Percentiles rank a stretch among this genome's conserved stretches.
Conservation (phyloP, 2,797 vertebrate species). For the Amazona finschi region DNA sequence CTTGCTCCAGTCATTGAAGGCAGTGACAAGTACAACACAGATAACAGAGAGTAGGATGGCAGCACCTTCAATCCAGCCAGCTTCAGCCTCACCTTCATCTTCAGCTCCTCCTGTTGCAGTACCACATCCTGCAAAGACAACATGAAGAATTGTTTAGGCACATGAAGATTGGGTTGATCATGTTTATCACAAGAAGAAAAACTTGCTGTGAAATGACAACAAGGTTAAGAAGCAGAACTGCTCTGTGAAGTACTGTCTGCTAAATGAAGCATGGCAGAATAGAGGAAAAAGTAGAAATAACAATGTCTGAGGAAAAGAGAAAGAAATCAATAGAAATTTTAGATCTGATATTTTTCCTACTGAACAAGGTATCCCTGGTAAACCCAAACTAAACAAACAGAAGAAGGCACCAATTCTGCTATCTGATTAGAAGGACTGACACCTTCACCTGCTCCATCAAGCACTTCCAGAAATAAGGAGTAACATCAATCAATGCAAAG, state of each 20-base stretch:
- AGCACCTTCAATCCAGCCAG: slow-evolving; percentile 97
- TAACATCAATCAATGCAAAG: not conserved
- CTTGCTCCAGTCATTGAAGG: slow-evolving; percentile 99
- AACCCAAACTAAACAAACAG: not conserved
- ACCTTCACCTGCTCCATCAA: not conserved
- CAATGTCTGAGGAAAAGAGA: not conserved
- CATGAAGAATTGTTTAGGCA: fast-evolving
- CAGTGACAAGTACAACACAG: slow-evolving; percentile 95
- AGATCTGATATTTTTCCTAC: not conserved
- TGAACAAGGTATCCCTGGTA: not conserved
- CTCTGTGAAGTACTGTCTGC: not conserved
- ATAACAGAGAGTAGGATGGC: slow-evolving; percentile 95
- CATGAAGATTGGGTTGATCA: fast-evolving
- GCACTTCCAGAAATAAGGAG: not conserved
- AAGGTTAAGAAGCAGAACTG: not conserved
- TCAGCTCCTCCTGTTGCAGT: slow-evolving; percentile 80
- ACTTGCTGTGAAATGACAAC: not conserved
- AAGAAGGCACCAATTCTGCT: fast-evolving
- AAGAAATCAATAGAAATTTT: not conserved
- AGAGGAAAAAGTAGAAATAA: not conserved
- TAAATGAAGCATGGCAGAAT: fast-evolving
- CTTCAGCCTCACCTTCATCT: slow-evolving; percentile 92
- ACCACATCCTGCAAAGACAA: slow-evolving; percentile 80
- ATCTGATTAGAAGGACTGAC: fast-evolving
- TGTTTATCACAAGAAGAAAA: not conserved